Percentiles rank a stretch among this genome's conserved stretches.
These are phyloP conservation scores for Strix aluco DNA, from an alignment of 2,113 vertebrate genomes.

Conservation along the genomic window DNA sequence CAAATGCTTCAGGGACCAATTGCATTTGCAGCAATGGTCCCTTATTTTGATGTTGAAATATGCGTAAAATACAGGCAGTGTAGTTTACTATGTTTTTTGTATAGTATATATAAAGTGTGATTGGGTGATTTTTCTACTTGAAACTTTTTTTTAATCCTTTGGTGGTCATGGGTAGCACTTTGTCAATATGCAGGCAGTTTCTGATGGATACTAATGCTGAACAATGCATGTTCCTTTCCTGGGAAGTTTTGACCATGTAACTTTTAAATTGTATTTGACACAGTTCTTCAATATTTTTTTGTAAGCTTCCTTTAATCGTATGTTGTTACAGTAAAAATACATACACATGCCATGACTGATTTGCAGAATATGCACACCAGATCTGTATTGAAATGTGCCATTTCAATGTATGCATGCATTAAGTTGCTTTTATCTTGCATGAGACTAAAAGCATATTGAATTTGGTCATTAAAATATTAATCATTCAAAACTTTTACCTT, in stretches of 20 bases:
- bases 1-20: background rate
- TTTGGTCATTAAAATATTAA: slow-evolving; percentile 66
- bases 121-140: background rate
- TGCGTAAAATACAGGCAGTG: background rate
- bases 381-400: slow-evolving; percentile 20
- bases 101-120: background rate
- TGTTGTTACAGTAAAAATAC: background rate
- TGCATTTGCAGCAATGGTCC: background rate
- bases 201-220: slow-evolving; percentile 4
- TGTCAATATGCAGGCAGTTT: background rate
- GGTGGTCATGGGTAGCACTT: background rate
- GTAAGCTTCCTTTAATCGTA: background rate
- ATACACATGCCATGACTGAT: background rate
- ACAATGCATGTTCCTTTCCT: slow-evolving; percentile 26
- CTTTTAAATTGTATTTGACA: background rate
- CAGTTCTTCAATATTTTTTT: background rate
- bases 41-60: background rate
- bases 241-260: background rate
- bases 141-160: background rate
- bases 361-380: background rate
- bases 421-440: slow-evolving; percentile 68
- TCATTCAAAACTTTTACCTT: slow-evolving; percentile 74
- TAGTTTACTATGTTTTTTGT: background rate
- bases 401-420: slow-evolving; percentile 55
- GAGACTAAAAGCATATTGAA: slow-evolving; percentile 48